phyloP scores from a whole-genome alignment of 1,140 invertebrate species.

The Papilio dardanus region DNA sequence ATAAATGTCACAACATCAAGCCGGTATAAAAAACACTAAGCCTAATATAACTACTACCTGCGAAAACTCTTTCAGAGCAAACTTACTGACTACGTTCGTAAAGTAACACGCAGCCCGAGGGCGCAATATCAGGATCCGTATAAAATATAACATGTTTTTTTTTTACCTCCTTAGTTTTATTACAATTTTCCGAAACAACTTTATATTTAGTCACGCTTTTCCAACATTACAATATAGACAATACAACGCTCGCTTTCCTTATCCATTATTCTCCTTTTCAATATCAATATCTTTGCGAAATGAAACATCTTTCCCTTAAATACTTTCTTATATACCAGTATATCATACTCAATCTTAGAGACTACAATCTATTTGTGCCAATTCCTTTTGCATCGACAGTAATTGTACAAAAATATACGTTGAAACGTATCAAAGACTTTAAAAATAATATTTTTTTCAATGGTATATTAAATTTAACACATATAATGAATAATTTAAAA shows the following conservation, averaged over 20 bases:
- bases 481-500: constrained; percentile 67
- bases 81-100: constrained; percentile 81
- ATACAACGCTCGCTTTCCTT: constrained; percentile 78
- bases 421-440: constrained; percentile 70
- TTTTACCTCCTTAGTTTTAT: constrained; percentile 76
- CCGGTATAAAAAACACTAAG: constrained; percentile 84
- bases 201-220: constrained; percentile 74
- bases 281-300: constrained; percentile 73
- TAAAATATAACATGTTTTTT: constrained; percentile 80
- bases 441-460: constrained; percentile 63
- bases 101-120: constrained; percentile 73
- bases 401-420: constrained; percentile 80
- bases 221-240: constrained; percentile 81
- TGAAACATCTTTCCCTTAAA: constrained; percentile 64
- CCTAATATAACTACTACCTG: constrained; percentile 83
- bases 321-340: constrained; percentile 51
- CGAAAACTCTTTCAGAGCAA: constrained; percentile 83
- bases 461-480: constrained; percentile 64
- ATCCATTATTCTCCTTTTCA: constrained; percentile 70
- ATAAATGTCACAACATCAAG: constrained; percentile 84
- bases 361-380: constrained; percentile 65
- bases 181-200: constrained; percentile 82
- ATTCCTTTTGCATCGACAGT: constrained; percentile 75
- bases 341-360: constrained; percentile 55
- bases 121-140: constrained; percentile 75